These are phyloP conservation scores for Ctenosaura bakeri DNA, from an alignment of 2,797 vertebrate genomes.

Conservation along the genomic window DNA sequence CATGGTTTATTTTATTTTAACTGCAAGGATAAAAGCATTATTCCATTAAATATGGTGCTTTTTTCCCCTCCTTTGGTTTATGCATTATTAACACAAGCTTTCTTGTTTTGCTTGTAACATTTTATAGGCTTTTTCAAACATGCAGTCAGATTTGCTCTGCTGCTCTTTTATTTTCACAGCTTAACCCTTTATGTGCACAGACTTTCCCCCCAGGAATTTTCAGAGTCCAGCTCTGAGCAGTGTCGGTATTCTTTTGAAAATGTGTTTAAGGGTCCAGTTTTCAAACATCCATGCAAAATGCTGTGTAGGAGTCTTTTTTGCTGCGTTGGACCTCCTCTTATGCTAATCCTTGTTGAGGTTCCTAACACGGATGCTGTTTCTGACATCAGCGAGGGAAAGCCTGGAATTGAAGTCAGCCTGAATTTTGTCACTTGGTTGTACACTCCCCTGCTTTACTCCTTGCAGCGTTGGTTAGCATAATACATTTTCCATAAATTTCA, in stretches of 20 bases:
- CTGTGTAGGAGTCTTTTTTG: conserved; percentile 37
- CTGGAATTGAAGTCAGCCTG: neutral
- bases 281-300: conserved; percentile 12
- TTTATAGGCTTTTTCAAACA: conserved; percentile 84
- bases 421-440: conserved; percentile 26
- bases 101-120: conserved; percentile 85
- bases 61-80: conserved; percentile 71
- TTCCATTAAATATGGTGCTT: conserved; percentile 80
- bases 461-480: neutral
- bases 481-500: conserved; percentile 15
- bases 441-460: conserved; percentile 14
- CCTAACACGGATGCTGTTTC: accelerated
- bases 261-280: conserved; percentile 29
- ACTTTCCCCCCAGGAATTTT: conserved; percentile 46
- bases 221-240: conserved; percentile 16
- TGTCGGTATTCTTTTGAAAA: conserved; percentile 45
- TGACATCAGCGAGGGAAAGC: neutral
- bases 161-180: conserved; percentile 74
- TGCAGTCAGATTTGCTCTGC: conserved; percentile 80
- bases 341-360: conserved; percentile 43
- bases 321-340: conserved; percentile 23
- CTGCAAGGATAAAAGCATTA: conserved; percentile 82
- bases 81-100: conserved; percentile 86
- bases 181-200: conserved; percentile 78
- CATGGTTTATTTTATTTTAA: conserved; percentile 81